phyloP scores from a whole-genome alignment of 2,113 vertebrate species.

The Prunella fulvescens region DNA sequence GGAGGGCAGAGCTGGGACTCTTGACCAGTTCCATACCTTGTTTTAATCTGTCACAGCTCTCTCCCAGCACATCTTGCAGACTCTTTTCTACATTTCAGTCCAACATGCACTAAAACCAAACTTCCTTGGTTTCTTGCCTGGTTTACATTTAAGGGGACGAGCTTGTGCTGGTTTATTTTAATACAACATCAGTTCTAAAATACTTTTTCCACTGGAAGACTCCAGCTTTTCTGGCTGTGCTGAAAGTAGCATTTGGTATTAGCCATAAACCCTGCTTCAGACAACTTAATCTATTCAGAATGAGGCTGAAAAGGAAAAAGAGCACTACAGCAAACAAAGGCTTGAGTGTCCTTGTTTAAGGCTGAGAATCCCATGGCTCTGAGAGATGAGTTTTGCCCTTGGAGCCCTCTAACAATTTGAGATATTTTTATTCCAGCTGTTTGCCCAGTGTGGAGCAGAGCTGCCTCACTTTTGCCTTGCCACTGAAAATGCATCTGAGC shows the following conservation, averaged over 20 bases:
- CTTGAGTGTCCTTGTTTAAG: not conserved
- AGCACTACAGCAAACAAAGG: not conserved
- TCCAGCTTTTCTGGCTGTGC: not conserved
- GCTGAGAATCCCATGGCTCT: not conserved
- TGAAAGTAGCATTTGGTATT: conserved; percentile 7
- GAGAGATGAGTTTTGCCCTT: not conserved
- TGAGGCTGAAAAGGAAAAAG: not conserved
- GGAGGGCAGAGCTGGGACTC: not conserved
- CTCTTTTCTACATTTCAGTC: not conserved
- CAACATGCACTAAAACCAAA: not conserved
- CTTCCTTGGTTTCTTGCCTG: conserved; percentile 1
- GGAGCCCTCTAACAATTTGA: not conserved
- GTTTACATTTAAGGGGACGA: not conserved
- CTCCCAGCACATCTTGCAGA: not conserved
- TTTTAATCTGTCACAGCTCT: not conserved
- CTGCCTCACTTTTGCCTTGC: not conserved
- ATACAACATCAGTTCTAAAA: not conserved
- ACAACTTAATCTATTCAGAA: conserved; percentile 2
- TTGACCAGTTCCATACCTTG: not conserved
- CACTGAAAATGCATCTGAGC: not conserved
- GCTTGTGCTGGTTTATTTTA: not conserved
- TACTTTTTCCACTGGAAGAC: not conserved
- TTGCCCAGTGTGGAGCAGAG: not conserved
- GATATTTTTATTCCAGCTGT: not conserved
- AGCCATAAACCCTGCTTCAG: not conserved